These are phyloP conservation scores for Spicauda simplicius DNA, from an alignment of 2,888 invertebrate genomes.

Conservation along the genomic window DNA sequence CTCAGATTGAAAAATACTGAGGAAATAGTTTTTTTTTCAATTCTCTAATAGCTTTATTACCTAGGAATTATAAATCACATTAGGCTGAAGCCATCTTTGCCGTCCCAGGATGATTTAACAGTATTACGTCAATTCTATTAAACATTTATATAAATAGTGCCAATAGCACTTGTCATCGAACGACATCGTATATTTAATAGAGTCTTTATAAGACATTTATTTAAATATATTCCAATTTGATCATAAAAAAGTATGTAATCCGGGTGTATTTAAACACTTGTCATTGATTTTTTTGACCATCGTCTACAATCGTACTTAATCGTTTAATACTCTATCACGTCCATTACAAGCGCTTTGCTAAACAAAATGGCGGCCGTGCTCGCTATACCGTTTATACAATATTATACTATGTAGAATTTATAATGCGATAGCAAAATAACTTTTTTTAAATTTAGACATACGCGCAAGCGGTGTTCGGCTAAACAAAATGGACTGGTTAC, in stretches of 20 bases:
- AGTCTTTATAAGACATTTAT: slow-evolving; percentile 72
- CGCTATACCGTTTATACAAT: slow-evolving; percentile 61
- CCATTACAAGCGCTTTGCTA: slow-evolving; percentile 65
- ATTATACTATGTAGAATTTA: slow-evolving; percentile 63
- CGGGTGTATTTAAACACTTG: slow-evolving; percentile 51
- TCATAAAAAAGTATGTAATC: slow-evolving; percentile 58
- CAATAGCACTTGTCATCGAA: slow-evolving; percentile 59
- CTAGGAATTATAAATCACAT: slow-evolving; percentile 37
- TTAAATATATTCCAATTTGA: slow-evolving; percentile 58
- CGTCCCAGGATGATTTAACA: slow-evolving; percentile 60
- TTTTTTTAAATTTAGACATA: slow-evolving; percentile 65
- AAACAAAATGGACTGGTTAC: slow-evolving; percentile 83
- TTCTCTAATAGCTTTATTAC: slow-evolving; percentile 45
- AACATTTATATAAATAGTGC: slow-evolving; percentile 59
- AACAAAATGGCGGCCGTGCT: slow-evolving; percentile 58
- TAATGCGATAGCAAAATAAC: slow-evolving; percentile 80
- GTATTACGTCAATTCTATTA: slow-evolving; percentile 64
- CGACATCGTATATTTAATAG: slow-evolving; percentile 56
- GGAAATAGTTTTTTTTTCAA: slow-evolving; percentile 48
- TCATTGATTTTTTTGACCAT: slow-evolving; percentile 47
- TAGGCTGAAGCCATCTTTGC: slow-evolving; percentile 61
- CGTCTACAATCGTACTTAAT: slow-evolving; percentile 49
- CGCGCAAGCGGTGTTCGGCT: slow-evolving; percentile 80
- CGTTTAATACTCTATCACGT: slow-evolving; percentile 57
- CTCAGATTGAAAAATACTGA: slow-evolving; percentile 54